These are phyloP conservation scores for Mechanitis messenoides DNA, from an alignment of 2,888 invertebrate species.

Conservation along the genomic window DNA sequence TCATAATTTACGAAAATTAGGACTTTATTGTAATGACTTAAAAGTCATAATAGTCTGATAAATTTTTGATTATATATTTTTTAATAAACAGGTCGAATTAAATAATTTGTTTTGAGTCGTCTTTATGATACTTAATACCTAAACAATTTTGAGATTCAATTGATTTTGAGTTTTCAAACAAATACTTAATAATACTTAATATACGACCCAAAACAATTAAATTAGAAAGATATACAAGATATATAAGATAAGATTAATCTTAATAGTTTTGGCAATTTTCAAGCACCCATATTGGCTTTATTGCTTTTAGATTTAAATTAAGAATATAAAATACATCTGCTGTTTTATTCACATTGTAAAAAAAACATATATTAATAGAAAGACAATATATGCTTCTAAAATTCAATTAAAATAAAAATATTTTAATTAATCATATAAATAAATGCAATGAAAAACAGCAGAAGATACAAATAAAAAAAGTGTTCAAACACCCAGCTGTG, in stretches of 20 bases:
- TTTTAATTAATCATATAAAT: not conserved
- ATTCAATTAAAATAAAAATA: not conserved
- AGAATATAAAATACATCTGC: slow-evolving; percentile 8
- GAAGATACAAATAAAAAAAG: slow-evolving; percentile 18
- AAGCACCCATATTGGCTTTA: slow-evolving; percentile 62
- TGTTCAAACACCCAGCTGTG: slow-evolving; percentile 20
- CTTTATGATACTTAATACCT: too few relatives aligned
- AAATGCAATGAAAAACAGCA: slow-evolving; percentile 14
- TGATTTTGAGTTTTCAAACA: too few relatives aligned
- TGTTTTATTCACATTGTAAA: not conserved
- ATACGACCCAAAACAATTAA: slow-evolving; percentile 18
- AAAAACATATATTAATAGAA: too few relatives aligned
- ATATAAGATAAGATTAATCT: slow-evolving; percentile 26
- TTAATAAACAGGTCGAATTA: slow-evolving; percentile 24
- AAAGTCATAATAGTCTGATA: too few relatives aligned
- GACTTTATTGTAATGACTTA: not conserved
- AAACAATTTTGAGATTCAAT: not conserved
- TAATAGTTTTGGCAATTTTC: slow-evolving; percentile 42
- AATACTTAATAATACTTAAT: not conserved
- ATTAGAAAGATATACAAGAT: slow-evolving; percentile 13
- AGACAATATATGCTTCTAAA: slow-evolving; percentile 17
- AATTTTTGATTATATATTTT: slow-evolving; percentile 8
- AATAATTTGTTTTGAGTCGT: slow-evolving; percentile 15
- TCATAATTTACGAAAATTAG: not conserved
- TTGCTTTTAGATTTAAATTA: slow-evolving; percentile 29